Percentiles rank a stretch among this genome's conserved stretches.
Conservation (phyloP, 2,888 invertebrate species). For the Eupithecia inturbata region DNA sequence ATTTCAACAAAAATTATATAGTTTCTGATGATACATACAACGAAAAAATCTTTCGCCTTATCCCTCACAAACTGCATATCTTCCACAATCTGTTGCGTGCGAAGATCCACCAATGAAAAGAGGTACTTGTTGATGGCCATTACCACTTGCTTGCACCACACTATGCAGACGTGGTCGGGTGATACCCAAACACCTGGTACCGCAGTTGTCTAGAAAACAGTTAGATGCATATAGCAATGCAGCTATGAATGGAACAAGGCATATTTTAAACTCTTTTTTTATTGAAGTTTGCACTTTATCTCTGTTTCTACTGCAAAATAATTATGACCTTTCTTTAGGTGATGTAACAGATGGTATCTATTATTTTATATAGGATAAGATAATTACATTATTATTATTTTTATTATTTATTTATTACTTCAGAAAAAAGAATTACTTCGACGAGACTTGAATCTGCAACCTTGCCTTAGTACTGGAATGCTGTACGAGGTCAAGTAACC, state of each 20-base stretch:
- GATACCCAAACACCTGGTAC: constrained; percentile 94
- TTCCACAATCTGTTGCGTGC: constrained; percentile 65
- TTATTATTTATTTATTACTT: too few species aligned
- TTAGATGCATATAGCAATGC: not conserved
- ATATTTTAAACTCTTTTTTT: too few species aligned
- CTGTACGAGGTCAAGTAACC: too few species aligned
- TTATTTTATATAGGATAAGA: not conserved
- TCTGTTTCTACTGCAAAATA: not conserved
- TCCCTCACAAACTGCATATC: constrained; percentile 54
- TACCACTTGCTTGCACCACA: constrained; percentile 97
- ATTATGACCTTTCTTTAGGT: not conserved
- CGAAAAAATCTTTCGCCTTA: constrained; percentile 67
- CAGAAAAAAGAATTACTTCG: too few species aligned
- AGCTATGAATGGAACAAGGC: not conserved
- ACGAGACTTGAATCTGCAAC: too few species aligned
- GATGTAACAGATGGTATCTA: not conserved
- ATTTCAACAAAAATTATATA: not conserved
- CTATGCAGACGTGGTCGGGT: constrained; percentile 94
- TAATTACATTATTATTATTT: too few species aligned
- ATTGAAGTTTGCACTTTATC: not conserved
- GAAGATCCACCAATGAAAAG: constrained; percentile 90
- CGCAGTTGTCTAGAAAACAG: constrained; percentile 85
- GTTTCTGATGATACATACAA: constrained; percentile 59
- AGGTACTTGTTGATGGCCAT: constrained; percentile 90
- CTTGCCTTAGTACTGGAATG: too few species aligned